Base-by-base conservation (phyloP, 1,140 invertebrate species). In the Scaptomyza montana region DNA sequence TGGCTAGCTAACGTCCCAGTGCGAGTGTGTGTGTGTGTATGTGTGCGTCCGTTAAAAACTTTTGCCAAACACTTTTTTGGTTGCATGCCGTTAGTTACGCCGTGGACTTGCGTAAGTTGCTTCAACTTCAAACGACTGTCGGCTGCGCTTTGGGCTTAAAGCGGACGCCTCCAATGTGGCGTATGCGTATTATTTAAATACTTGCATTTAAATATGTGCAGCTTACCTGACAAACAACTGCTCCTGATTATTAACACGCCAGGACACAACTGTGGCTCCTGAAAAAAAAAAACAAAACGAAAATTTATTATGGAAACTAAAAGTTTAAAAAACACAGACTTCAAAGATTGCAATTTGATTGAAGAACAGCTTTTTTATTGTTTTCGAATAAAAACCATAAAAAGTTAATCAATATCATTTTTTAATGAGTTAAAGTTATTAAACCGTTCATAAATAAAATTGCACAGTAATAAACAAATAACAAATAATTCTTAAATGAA, bases 191-290 rank as follows among this genome's bases (percentile, higher is more conserved):
- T 76, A 49, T 65, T 84, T 78, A 67, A 73, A 25, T 74, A 51
- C 28, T 10, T 43, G 8, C 21, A 39, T 39, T 50, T 45, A 33
- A 36, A 36, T 36, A 9, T 33, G 21, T 49, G 41, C 50, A 36
- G 92, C 94, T 95, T 93, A 98, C 97, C 97, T 98, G 73, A 98
- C 96, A 94, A 98, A 98, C 91, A 98, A 94, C 90, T 98, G 97
- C 93, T 98, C 97, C 93, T 98, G 97, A 93, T 98, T 98, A 92
- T 98, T 98, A 33, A 98, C 97, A 84, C 97, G 93, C 97, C 97
- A 98, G 87, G 97, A 98, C 75, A 98, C 97, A 57, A 98, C 96
- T 62, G 97, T 98, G 62, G 97, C 97, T 92, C 97, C 97, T 98
- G 92, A 67, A 94, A 94, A 85, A 80, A 90, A 81, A 69, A 74